Conservation (phyloP, 30 jellyfish, hydroid and myxozoan species). For the Aurelia sp. region DNA sequence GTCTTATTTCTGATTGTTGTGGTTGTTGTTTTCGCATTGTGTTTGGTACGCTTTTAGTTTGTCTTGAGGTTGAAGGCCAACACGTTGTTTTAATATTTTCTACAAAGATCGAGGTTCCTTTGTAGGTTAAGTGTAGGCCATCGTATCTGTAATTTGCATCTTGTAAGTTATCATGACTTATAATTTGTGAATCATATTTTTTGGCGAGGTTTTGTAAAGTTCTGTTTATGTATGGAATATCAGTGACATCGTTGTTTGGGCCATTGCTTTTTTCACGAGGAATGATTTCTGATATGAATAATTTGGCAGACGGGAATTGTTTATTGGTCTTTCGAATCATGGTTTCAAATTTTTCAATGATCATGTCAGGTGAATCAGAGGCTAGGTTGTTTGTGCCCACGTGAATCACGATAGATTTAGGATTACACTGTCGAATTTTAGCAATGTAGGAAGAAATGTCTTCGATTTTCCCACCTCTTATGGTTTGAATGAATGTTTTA, state of each 20-base stretch:
- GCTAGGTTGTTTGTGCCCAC: conserved; percentile 2
- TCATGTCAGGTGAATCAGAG: background rate
- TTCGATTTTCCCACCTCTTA: background rate
- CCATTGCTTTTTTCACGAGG: background rate
- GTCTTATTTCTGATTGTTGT: background rate
- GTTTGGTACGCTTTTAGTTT: too few relatives aligned
- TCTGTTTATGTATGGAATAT: too few relatives aligned
- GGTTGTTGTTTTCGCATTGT: too few relatives aligned
- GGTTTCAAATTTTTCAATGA: background rate
- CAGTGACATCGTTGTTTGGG: background rate
- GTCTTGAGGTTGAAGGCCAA: too few relatives aligned
- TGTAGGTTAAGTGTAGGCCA: too few relatives aligned
- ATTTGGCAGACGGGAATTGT: background rate
- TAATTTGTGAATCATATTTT: too few relatives aligned
- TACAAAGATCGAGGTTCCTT: too few relatives aligned
- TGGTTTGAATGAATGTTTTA: background rate
- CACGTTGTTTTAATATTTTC: too few relatives aligned
- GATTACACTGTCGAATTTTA: background rate
- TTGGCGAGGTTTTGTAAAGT: too few relatives aligned
- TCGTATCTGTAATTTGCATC: too few relatives aligned
- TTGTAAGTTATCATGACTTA: too few relatives aligned
- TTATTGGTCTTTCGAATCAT: background rate
- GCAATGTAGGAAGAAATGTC: background rate
- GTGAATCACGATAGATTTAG: background rate
- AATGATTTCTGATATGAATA: background rate